These are phyloP conservation scores for Pteronotus mesoamericanus DNA, from an alignment of 2,797 vertebrate species.

Conservation along the genomic window DNA sequence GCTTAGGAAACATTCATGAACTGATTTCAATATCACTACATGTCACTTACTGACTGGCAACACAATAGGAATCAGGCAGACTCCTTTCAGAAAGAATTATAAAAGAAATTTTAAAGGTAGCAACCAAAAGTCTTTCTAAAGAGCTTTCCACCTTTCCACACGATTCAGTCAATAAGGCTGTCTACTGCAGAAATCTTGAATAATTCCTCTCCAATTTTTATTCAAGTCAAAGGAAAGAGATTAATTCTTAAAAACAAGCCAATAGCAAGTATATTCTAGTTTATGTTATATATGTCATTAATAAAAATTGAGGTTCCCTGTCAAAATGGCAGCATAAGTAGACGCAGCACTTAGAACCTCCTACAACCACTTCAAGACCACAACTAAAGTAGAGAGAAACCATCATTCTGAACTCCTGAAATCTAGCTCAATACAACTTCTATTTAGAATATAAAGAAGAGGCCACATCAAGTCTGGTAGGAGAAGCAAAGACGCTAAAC, in stretches of 20 bases:
- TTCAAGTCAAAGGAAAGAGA: background rate
- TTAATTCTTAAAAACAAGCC: background rate
- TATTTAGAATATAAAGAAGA: background rate
- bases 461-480: background rate
- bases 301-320: background rate
- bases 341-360: background rate
- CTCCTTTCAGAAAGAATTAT: constrained; percentile 16
- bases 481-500: background rate
- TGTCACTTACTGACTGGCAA: background rate
- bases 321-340: background rate
- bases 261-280: constrained; percentile 1
- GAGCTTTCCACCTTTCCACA: constrained; percentile 7
- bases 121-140: background rate
- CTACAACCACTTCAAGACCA: background rate
- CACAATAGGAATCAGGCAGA: background rate
- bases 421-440: background rate
- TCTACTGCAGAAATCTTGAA: background rate
- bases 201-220: background rate
- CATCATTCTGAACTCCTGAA: background rate
- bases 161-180: background rate
- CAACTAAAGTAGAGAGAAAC: background rate
- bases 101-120: constrained; percentile 9
- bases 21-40: background rate
- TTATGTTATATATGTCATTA: background rate
- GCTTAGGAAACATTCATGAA: background rate